phyloP scores from a whole-genome alignment of 2,113 vertebrate species.

The Brachionichthys hirsutus region DNA sequence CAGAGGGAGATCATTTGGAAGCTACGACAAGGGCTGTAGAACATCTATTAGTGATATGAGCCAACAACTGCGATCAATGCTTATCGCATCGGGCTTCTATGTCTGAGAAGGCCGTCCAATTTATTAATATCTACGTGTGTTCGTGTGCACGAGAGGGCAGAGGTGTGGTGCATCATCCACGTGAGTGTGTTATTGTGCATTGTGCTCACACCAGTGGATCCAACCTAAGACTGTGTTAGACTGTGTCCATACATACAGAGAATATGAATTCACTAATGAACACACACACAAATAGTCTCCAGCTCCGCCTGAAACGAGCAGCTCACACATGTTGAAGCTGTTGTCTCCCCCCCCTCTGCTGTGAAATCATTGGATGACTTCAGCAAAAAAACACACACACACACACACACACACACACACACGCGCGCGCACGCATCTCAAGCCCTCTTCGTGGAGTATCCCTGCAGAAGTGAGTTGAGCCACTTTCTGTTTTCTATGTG shows the following conservation, averaged over 20 bases:
- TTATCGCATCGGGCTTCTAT: slow-evolving; percentile 47
- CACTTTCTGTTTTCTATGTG: no score
- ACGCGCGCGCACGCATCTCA: background rate
- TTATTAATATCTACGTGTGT: slow-evolving; percentile 34
- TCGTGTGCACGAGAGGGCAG: slow-evolving; percentile 6
- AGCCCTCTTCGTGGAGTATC: background rate
- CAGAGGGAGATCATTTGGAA: slow-evolving; percentile 51
- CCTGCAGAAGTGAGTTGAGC: no score
- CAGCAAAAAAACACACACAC: no score
- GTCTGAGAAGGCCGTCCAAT: slow-evolving; percentile 33
- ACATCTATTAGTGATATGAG: slow-evolving; percentile 55
- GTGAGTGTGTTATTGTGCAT: slow-evolving; percentile 6
- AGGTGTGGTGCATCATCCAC: slow-evolving; percentile 21
- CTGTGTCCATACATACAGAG: slow-evolving; percentile 35
- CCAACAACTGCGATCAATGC: slow-evolving; percentile 55
- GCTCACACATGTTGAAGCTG: slow-evolving; percentile 19
- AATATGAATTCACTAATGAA: slow-evolving; percentile 33
- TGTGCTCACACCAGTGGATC: background rate
- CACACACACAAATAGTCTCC: slow-evolving; percentile 19
- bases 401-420: no score
- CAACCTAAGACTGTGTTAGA: slow-evolving; percentile 44
- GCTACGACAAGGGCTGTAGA: slow-evolving; percentile 19
- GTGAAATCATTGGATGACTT: slow-evolving; percentile 38
- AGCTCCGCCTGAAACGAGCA: slow-evolving; percentile 37
- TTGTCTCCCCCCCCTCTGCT: slow-evolving; percentile 34